Evolutionary conservation across 1,140 invertebrate species (phyloP).

Genomic region (Heliconius melpomene): DNA sequence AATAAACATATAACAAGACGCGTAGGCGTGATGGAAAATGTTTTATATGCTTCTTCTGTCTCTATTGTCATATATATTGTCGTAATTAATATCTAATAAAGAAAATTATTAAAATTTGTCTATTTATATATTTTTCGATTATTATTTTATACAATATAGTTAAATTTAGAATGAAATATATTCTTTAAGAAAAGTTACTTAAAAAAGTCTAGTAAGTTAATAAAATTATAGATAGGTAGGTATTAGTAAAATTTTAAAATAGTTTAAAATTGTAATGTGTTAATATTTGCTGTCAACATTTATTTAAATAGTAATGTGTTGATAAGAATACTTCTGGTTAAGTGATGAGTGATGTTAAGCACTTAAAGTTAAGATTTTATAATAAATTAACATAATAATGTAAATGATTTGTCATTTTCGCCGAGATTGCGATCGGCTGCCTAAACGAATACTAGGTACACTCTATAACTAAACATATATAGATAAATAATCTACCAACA

Average conservation of each 20-base stretch:
- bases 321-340: background rate
- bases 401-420: background rate
- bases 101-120: background rate
- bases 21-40: conserved; percentile 30
- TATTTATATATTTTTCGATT: background rate
- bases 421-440: background rate
- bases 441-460: background rate
- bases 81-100: conserved; percentile 20
- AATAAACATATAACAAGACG: conserved; percentile 26
- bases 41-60: conserved; percentile 25
- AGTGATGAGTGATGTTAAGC: background rate
- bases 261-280: background rate
- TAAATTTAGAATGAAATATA: no score
- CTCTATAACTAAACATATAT: background rate
- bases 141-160: no score
- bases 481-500: background rate
- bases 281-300: background rate
- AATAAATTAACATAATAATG: background rate
- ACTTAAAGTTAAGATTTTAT: background rate
- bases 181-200: no score
- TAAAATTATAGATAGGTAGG: no score
- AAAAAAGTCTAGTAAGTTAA: no score
- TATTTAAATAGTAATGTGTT: background rate
- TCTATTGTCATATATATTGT: conserved; percentile 21
- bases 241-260: no score